Base-by-base conservation (phyloP, 2,797 vertebrate species). In the Phoxinus dragarum region DNA sequence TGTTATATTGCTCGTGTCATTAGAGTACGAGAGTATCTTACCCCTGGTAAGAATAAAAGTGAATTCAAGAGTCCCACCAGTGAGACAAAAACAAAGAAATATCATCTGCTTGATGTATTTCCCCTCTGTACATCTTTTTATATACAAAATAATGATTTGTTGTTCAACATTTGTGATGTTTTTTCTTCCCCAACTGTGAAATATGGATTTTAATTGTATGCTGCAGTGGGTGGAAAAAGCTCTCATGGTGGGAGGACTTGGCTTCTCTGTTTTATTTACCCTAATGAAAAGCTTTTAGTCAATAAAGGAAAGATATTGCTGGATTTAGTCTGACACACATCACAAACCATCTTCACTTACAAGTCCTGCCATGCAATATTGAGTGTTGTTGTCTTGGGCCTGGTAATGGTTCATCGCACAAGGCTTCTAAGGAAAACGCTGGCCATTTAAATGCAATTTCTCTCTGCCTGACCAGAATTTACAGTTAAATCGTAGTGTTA, bases 271-370 rank as follows among this genome's bases (percentile, higher is more conserved):
- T 84, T 87, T 88, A 88, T 88, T 87, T 84, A 86, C 42, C 78
- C 87, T 89, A 91, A 90, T 90, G 85, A 88, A 88, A 91, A 90
- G 86, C 88, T 89, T 92, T 90, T 88, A 90, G 88, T 89, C 73
- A 84, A 91, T 88, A 84, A 88, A 87, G 71, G 42, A 74, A 77
- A 36, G 72, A 87, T 87, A 87, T 67, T 71, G 84, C 52, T 84
- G 80, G 80, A 87, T 88, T 86, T 85, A 86, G 77, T 75, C 21
- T 87, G 76, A 84, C 75, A 84, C 86, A 59, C 81, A 87, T 89
- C 76, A 54, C 47, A 88, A 89, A 87, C 75, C 78, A 83, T 88
- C 80, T 86, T 84, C 83, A 38, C 74, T 61, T 36, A 86, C 71
- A 73, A 67, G 67, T 72, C 21, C 47, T 67, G 67, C 86, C 80